phyloP scores from a whole-genome alignment of 2,113 vertebrate genomes.

The Promerops cafer region DNA sequence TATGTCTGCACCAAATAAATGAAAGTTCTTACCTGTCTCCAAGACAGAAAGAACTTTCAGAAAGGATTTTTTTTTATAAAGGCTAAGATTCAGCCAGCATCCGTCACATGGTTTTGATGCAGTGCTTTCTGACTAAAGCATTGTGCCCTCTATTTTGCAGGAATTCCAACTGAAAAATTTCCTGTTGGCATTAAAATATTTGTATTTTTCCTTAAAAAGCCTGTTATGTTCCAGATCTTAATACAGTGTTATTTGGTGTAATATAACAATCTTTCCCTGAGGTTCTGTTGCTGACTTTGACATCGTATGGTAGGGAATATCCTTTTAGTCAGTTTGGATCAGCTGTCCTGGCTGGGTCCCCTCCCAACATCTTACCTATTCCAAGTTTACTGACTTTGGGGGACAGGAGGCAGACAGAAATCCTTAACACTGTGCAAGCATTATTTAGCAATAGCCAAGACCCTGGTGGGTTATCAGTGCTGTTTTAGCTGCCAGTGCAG shows the following conservation, averaged over 20 bases:
- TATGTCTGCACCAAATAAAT: neutral
- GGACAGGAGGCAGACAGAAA: neutral
- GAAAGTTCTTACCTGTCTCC: neutral
- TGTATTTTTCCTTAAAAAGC: neutral
- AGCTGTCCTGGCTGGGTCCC: neutral
- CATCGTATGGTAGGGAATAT: neutral
- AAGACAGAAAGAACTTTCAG: neutral
- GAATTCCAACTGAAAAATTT: neutral
- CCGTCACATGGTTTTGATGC: neutral
- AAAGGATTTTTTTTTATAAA: neutral
- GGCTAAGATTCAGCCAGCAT: neutral
- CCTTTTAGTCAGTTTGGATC: neutral
- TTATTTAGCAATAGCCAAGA: neutral
- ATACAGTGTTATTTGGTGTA: neutral
- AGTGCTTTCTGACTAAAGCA: neutral
- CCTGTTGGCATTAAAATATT: neutral
- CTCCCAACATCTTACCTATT: neutral
- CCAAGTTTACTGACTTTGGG: neutral
- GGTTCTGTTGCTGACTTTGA: neutral
- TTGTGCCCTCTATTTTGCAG: neutral
- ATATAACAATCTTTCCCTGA: neutral
- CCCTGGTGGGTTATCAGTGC: neutral
- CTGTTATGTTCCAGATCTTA: neutral
- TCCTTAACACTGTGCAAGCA: neutral
- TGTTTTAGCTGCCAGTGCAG: neutral